These are phyloP conservation scores for Nerophis ophidion DNA, from an alignment of 2,113 vertebrate genomes.

Conservation along the genomic window DNA sequence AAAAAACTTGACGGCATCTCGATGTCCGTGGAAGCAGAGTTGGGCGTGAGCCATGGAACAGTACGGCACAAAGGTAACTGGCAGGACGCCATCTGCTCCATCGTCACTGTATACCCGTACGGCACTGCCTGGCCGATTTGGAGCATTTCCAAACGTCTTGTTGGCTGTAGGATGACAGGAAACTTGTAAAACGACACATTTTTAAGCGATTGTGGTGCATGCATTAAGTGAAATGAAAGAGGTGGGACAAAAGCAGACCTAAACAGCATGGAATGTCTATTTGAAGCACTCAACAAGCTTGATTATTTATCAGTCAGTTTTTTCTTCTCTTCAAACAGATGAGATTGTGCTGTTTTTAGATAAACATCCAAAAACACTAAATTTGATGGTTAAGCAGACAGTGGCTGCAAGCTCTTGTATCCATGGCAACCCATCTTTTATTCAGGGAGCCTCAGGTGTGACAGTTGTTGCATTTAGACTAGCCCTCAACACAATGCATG, in stretches of 20 bases:
- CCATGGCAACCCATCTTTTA: constrained; percentile 40
- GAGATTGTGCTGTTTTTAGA: neutral
- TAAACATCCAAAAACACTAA: neutral
- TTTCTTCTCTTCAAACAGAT: neutral
- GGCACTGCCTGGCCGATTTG: constrained; percentile 78
- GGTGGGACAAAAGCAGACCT: neutral
- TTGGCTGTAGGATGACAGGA: constrained; percentile 71
- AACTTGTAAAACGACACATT: neutral
- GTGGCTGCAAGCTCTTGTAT: constrained; percentile 14
- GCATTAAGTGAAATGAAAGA: neutral
- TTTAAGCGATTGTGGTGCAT: neutral
- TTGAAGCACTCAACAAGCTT: neutral
- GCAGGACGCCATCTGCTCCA: constrained; percentile 67
- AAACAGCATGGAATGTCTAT: neutral
- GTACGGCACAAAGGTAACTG: constrained; percentile 88
- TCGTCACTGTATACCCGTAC: constrained; percentile 88
- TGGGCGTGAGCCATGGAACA: constrained; percentile 99
- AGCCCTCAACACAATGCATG: neutral
- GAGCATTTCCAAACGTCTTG: constrained; percentile 70
- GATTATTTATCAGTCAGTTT: neutral
- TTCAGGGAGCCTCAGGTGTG: constrained; percentile 9
- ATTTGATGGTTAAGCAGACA: constrained; percentile 1
- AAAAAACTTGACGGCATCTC: constrained; percentile 96
- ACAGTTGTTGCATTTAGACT: constrained; percentile 3
- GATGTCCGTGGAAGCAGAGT: constrained; percentile 96